Conservation (phyloP, 2,797 vertebrate species). For the Mormyrops boulengeri region DNA sequence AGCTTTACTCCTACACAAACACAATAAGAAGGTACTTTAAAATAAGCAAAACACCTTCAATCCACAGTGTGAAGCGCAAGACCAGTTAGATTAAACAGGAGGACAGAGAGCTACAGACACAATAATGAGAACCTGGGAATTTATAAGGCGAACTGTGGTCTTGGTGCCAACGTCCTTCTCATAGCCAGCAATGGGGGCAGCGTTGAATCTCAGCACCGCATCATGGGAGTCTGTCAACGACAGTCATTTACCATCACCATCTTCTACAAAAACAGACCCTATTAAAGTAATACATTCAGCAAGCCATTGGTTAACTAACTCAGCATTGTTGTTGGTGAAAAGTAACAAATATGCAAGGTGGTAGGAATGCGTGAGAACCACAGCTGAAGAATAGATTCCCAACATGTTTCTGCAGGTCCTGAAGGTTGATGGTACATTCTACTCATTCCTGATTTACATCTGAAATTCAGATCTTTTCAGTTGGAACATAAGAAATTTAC, state of each 20-base stretch:
- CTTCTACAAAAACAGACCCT: neutral
- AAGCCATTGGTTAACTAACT: neutral
- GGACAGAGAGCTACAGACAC: neutral
- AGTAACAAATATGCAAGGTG: neutral
- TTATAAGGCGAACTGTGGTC: slow-evolving; percentile 68
- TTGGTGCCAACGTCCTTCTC: slow-evolving; percentile 69
- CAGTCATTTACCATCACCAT: neutral
- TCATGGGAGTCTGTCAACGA: slow-evolving; percentile 62
- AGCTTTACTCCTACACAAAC: neutral
- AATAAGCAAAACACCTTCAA: neutral
- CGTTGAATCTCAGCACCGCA: slow-evolving; percentile 67
- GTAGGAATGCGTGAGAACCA: neutral
- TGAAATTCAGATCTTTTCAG: neutral
- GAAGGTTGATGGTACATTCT: neutral
- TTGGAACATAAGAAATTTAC: neutral
- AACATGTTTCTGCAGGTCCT: neutral
- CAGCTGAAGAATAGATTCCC: neutral
- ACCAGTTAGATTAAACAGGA: neutral
- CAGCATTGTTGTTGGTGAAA: neutral
- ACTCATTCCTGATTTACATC: neutral
- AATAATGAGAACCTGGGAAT: slow-evolving; percentile 59
- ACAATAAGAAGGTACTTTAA: neutral
- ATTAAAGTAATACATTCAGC: neutral
- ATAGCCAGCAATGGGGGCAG: slow-evolving; percentile 57
- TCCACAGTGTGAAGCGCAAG: neutral